phyloP scores from a whole-genome alignment of 1,140 invertebrate species.

The Phymorhynchus buccinoides region DNA sequence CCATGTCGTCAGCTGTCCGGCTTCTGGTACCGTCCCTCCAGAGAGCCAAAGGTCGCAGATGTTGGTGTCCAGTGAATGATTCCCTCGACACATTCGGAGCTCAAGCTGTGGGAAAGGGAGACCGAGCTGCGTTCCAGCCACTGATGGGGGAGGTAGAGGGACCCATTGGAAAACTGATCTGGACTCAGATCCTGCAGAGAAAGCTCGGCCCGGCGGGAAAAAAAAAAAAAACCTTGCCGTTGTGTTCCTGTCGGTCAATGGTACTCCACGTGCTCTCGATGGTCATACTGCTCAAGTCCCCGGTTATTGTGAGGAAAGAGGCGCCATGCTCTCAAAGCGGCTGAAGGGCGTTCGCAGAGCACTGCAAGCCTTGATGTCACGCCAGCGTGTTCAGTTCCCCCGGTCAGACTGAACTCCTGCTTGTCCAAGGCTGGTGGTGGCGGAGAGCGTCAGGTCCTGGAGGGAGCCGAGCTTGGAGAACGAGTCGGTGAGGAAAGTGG shows the following conservation, averaged over 20 bases:
- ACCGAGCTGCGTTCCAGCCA: conserved; percentile 12
- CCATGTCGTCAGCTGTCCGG: conserved; percentile 24
- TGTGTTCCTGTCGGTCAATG: conserved; percentile 35
- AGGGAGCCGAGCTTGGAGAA: conserved; percentile 28
- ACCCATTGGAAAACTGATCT: background rate
- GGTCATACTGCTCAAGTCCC: conserved; percentile 23
- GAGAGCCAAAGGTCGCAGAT: conserved; percentile 11
- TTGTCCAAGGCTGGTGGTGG: conserved; percentile 19
- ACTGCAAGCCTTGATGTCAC: conserved; percentile 18
- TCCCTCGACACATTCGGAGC: background rate
- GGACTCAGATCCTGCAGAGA: background rate
- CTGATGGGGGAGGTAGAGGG: conserved; percentile 26
- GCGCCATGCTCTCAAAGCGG: conserved; percentile 18
- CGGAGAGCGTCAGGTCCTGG: conserved; percentile 22
- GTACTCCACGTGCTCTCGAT: conserved; percentile 22
- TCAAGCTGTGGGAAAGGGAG: background rate
- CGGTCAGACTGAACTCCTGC: conserved; percentile 27
- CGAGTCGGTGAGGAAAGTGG: background rate
- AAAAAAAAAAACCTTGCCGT: conserved; percentile 28
- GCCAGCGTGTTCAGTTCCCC: conserved; percentile 2
- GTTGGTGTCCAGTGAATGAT: conserved; percentile 20
- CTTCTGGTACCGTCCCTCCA: conserved; percentile 5
- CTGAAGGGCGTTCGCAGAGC: conserved; percentile 22
- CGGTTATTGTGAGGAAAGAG: conserved; percentile 13
- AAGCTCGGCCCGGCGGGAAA: too few relatives aligned